phyloP scores from a whole-genome alignment of 2,797 vertebrate genomes.

The Poeciliopsis paucimaculata region DNA sequence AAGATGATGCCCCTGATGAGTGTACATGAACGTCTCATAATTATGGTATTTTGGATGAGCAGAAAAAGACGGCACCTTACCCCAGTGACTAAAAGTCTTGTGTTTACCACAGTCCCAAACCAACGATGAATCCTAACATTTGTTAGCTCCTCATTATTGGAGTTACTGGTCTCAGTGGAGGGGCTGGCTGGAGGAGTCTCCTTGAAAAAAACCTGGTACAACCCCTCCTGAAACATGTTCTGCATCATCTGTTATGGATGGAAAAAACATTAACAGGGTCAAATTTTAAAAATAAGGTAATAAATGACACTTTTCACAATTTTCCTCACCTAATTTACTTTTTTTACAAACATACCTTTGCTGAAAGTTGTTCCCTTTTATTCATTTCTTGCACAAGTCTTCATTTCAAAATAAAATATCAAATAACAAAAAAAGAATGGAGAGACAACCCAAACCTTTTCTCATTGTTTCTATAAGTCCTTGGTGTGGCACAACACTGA shows the following conservation, averaged over 20 bases:
- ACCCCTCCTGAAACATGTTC: constrained; percentile 84
- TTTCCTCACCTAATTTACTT: not conserved
- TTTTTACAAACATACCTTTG: constrained; percentile 45
- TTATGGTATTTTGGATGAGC: not conserved
- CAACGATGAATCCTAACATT: constrained; percentile 77
- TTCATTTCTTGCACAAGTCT: constrained; percentile 20
- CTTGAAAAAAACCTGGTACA: constrained; percentile 80
- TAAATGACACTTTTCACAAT: not conserved
- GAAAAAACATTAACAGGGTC: not conserved
- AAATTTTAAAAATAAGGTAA: not conserved
- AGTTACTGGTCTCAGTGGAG: constrained; percentile 1
- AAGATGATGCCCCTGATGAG: not conserved
- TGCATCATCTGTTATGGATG: constrained; percentile 65
- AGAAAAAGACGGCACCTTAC: constrained; percentile 49
- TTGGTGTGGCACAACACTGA: not conserved
- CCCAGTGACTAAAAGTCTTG: constrained; percentile 75
- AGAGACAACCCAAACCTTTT: constrained; percentile 10
- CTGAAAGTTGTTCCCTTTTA: constrained; percentile 10
- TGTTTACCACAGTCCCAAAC: constrained; percentile 79
- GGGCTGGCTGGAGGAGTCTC: constrained; percentile 34
- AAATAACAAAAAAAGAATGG: constrained; percentile 7
- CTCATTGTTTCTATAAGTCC: constrained; percentile 18
- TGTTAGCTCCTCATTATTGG: constrained; percentile 40
- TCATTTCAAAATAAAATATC: constrained; percentile 21
- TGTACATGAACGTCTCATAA: not conserved